Conservation (phyloP, 2,113 vertebrate genomes). For the Psittacara wagleri region DNA sequence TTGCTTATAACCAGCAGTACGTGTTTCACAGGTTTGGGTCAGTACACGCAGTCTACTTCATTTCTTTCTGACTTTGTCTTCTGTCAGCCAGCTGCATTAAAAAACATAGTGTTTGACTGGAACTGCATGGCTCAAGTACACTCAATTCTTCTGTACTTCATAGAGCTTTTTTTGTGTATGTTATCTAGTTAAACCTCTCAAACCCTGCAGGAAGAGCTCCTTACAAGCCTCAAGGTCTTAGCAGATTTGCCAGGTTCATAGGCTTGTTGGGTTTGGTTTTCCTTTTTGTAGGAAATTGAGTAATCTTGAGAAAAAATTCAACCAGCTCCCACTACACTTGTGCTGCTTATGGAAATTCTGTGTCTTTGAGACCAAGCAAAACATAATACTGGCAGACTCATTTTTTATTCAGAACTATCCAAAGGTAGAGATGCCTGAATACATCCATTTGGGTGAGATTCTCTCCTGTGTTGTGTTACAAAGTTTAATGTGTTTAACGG, state of each 20-base stretch:
- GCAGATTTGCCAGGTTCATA: not conserved
- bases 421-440: not conserved
- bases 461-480: not conserved
- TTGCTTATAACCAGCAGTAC: not conserved
- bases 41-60: not conserved
- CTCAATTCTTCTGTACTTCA: not conserved
- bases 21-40: not conserved
- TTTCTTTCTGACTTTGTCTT: not conserved
- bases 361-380: not conserved
- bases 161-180: not conserved
- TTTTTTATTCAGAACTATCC: not conserved
- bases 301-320: not conserved
- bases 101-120: not conserved
- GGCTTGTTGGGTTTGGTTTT: not conserved
- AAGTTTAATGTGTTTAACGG: not conserved
- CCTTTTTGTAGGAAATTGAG: not conserved
- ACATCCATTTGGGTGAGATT: not conserved
- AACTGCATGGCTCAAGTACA: not conserved
- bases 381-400: not conserved
- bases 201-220: not conserved
- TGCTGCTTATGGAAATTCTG: not conserved
- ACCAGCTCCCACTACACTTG: not conserved
- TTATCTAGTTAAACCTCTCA: not conserved
- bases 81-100: not conserved
- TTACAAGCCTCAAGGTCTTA: not conserved